A percentile compares a stretch with the other conserved stretches of the same genome.
Evolutionary conservation across 1,140 invertebrate species (phyloP).

Genomic region (fruit fly (Drosophila melanogaster)): DNA sequence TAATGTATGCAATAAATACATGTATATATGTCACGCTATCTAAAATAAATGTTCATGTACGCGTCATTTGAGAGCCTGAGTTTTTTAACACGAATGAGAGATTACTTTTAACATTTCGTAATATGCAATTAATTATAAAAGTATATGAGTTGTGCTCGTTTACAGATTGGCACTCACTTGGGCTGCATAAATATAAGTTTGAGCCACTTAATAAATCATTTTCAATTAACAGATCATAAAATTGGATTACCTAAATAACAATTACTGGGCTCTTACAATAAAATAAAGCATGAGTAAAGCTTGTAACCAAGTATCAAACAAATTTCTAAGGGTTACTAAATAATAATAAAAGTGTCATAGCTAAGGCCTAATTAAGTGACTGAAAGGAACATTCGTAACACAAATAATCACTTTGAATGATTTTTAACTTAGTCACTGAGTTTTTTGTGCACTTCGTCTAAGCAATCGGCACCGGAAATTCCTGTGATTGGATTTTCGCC

Average conservation of each 20-base stretch:
- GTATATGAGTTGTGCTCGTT: constrained; percentile 35
- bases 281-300: constrained; percentile 52
- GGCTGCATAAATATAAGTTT: constrained; percentile 12
- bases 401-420: constrained; percentile 43
- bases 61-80: constrained; percentile 56
- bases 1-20: constrained; percentile 44
- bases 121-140: background rate
- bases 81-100: constrained; percentile 27
- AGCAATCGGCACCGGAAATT: constrained; percentile 67
- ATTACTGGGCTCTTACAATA: constrained; percentile 4
- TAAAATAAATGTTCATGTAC: constrained; percentile 50
- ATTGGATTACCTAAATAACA: constrained; percentile 19
- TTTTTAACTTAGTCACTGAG: constrained; percentile 39
- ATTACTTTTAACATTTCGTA: constrained; percentile 9
- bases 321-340: constrained; percentile 25
- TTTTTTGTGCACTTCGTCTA: constrained; percentile 27
- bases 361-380: constrained; percentile 56
- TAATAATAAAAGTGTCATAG: constrained; percentile 23
- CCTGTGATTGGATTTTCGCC: constrained; percentile 66
- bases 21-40: constrained; percentile 22
- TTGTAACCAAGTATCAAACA: constrained; percentile 55
- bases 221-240: background rate
- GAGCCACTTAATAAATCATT: constrained; percentile 13
- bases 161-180: constrained; percentile 50
- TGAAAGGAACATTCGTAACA: constrained; percentile 70